phyloP scores from a whole-genome alignment of 2,888 invertebrate genomes.

The Esperia sulphurella region DNA sequence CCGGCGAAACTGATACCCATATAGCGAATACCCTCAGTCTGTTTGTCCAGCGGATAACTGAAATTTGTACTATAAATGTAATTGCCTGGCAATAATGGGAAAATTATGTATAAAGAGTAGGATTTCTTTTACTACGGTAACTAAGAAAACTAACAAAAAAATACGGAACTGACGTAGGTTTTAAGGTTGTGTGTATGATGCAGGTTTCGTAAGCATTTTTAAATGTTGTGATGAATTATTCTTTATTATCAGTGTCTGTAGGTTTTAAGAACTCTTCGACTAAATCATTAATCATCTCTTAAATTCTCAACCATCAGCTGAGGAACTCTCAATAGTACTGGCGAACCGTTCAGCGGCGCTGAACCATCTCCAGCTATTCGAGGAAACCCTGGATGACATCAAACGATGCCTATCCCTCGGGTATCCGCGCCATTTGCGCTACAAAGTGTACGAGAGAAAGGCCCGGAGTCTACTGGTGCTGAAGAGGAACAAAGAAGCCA shows the following conservation, averaged over 20 bases:
- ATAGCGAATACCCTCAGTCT: too few species aligned
- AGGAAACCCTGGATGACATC: slow-evolving; percentile 85
- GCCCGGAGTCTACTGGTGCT: slow-evolving; percentile 85
- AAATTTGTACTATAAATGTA: too few species aligned
- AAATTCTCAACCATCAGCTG: slow-evolving; percentile 48
- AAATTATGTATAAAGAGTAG: too few species aligned
- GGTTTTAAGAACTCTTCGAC: background rate
- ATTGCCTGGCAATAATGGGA: too few species aligned
- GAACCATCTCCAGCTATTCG: slow-evolving; percentile 84
- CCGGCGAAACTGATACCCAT: too few species aligned
- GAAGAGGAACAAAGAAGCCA: slow-evolving; percentile 82
- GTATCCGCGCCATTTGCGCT: slow-evolving; percentile 85
- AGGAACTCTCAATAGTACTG: slow-evolving; percentile 83
- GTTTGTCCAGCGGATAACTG: too few species aligned
- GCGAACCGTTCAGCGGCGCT: slow-evolving; percentile 91
- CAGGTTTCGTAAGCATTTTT: too few species aligned
- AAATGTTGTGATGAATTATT: too few species aligned
- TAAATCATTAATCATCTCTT: background rate
- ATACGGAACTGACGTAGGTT: too few species aligned
- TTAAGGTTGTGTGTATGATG: too few species aligned
- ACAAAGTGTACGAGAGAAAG: slow-evolving; percentile 87
- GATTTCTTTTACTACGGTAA: too few species aligned
- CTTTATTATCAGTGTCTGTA: background rate
- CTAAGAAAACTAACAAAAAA: too few species aligned
- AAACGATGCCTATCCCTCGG: slow-evolving; percentile 81